A percentile compares a stretch with the other conserved stretches of the same genome.
These are phyloP conservation scores for Eulacestoma nigropectus DNA, from an alignment of 2,113 vertebrate species.

Conservation along the genomic window DNA sequence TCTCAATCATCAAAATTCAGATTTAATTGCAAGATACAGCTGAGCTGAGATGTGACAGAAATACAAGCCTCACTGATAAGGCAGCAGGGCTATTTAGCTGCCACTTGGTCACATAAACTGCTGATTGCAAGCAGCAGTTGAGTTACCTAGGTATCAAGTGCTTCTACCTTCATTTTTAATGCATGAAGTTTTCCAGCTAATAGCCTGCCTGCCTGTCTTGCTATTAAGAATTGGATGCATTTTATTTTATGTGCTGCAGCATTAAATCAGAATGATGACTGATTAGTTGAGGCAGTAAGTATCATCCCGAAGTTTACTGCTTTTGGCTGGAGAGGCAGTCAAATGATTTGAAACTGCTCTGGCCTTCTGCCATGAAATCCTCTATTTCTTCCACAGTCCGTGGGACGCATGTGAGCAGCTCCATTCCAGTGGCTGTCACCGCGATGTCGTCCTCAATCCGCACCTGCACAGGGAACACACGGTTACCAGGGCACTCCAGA, in stretches of 20 bases:
- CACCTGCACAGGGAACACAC: constrained; percentile 71
- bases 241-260: not conserved
- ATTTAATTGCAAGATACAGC: not conserved
- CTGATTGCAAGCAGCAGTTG: not conserved
- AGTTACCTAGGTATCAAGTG: not conserved
- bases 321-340: constrained; percentile 3
- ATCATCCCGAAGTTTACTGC: not conserved
- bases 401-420: constrained; percentile 92
- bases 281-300: not conserved
- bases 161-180: not conserved
- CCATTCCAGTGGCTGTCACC: constrained; percentile 80
- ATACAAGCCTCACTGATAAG: not conserved
- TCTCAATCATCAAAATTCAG: not conserved
- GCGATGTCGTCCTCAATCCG: constrained; percentile 91
- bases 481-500: not conserved
- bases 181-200: not conserved
- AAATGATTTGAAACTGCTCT: constrained; percentile 57
- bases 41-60: not conserved
- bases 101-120: not conserved
- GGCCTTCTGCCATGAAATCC: constrained; percentile 82
- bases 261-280: not conserved
- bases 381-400: constrained; percentile 93
- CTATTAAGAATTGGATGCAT: not conserved
- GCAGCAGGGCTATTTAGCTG: not conserved
- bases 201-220: not conserved